These are phyloP conservation scores for Cydia strobilella DNA, from an alignment of 1,140 invertebrate genomes.

Conservation along the genomic window DNA sequence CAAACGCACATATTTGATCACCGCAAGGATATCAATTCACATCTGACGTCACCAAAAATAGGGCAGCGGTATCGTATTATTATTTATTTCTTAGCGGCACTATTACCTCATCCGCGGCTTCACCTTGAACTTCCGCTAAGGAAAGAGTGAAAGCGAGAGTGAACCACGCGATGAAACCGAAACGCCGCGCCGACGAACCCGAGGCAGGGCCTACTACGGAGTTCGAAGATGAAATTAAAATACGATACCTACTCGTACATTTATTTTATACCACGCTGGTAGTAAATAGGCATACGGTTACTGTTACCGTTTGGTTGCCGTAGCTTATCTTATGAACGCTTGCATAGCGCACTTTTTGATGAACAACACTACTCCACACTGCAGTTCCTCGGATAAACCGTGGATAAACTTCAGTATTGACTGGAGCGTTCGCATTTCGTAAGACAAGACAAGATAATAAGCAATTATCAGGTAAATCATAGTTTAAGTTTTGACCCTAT, in stretches of 20 bases:
- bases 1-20: neutral
- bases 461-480: no score
- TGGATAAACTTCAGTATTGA: no score
- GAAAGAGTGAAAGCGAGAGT: neutral
- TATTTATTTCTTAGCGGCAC: neutral
- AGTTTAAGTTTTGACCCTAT: no score
- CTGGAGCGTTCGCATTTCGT: no score
- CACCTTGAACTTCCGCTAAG: constrained; percentile 6
- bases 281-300: no score
- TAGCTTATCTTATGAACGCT: no score
- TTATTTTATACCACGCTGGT: no score
- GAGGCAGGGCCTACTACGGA: neutral
- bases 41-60: neutral
- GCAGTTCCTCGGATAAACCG: no score
- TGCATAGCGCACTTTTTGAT: no score
- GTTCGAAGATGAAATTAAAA: neutral
- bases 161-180: constrained; percentile 5
- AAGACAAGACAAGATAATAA: no score
- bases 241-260: neutral
- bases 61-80: neutral
- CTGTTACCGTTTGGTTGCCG: no score
- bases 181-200: neutral
- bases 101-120: constrained; percentile 1
- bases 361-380: no score
- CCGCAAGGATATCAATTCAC: neutral